A percentile compares a stretch with the other conserved stretches of the same genome.
phyloP scores from a whole-genome alignment of 2,888 invertebrate genomes.

The Eustalomyia histrio region DNA sequence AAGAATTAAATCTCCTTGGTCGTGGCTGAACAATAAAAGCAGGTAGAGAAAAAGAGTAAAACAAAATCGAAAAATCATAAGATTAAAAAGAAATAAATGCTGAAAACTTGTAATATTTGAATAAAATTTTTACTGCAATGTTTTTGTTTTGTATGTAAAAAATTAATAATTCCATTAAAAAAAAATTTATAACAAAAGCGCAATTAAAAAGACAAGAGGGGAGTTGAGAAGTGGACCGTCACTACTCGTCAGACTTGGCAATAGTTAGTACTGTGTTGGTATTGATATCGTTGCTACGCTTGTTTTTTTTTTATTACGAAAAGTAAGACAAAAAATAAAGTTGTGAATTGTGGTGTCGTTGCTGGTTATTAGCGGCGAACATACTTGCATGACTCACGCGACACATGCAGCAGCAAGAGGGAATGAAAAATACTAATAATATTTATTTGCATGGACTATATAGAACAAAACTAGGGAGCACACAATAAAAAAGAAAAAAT shows the following conservation, averaged over 20 bases:
- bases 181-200: conserved; percentile 50
- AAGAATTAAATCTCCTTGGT: conserved; percentile 35
- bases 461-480: not conserved
- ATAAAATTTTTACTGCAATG: no score
- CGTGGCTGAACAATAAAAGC: conserved; percentile 38
- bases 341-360: conserved; percentile 52
- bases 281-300: conserved; percentile 60
- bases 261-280: conserved; percentile 54
- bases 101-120: conserved; percentile 17
- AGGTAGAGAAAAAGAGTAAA: conserved; percentile 47
- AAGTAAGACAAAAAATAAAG: conserved; percentile 35
- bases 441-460: conserved; percentile 41
- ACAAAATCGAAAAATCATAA: conserved; percentile 29
- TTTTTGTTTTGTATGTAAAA: not conserved
- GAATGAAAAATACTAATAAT: conserved; percentile 34
- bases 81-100: conserved; percentile 4
- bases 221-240: conserved; percentile 50
- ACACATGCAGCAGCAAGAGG: conserved; percentile 51
- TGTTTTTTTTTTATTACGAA: conserved; percentile 46
- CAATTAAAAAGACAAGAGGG: conserved; percentile 38
- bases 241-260: conserved; percentile 34
- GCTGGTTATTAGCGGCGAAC: conserved; percentile 57
- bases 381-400: conserved; percentile 67
- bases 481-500: not conserved
- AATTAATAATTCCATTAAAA: conserved; percentile 11